Evolutionary conservation across 2,113 vertebrate species (phyloP).

Genomic region (Ceyx margarethae): DNA sequence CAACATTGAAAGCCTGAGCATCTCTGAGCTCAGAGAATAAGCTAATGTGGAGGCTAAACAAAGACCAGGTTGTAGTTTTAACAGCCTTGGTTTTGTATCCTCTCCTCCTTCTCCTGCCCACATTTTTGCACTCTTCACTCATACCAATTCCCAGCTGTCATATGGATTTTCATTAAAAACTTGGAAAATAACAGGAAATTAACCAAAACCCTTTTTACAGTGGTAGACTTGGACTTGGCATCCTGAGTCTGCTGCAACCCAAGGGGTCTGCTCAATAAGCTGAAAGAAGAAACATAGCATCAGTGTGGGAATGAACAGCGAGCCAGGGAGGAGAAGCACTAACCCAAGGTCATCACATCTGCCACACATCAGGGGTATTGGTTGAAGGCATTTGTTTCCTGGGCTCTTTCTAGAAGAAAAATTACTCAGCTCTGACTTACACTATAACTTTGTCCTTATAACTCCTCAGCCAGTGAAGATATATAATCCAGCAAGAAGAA

Average conservation of each 20-base stretch:
- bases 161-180: not conserved
- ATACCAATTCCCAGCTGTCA: not conserved
- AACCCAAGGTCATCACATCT: too few species aligned
- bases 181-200: not conserved
- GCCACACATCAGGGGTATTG: accelerated
- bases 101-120: not conserved
- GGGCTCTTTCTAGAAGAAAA: not conserved
- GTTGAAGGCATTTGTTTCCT: not conserved
- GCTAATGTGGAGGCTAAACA: not conserved
- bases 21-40: not conserved
- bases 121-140: not conserved
- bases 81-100: not conserved
- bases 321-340: not conserved
- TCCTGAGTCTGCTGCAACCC: not conserved
- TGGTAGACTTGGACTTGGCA: not conserved
- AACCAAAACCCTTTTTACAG: not conserved
- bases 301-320: not conserved
- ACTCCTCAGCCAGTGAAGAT: not conserved
- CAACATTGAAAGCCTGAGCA: not conserved
- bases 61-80: not conserved
- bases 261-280: not conserved
- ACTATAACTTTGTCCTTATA: not conserved
- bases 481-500: accelerated
- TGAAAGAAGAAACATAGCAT: not conserved
- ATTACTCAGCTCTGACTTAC: not conserved